A percentile compares a stretch with the other conserved stretches of the same genome.
Evolutionary conservation across 2,888 invertebrate species (phyloP).

Genomic region (Eilema caniola): DNA sequence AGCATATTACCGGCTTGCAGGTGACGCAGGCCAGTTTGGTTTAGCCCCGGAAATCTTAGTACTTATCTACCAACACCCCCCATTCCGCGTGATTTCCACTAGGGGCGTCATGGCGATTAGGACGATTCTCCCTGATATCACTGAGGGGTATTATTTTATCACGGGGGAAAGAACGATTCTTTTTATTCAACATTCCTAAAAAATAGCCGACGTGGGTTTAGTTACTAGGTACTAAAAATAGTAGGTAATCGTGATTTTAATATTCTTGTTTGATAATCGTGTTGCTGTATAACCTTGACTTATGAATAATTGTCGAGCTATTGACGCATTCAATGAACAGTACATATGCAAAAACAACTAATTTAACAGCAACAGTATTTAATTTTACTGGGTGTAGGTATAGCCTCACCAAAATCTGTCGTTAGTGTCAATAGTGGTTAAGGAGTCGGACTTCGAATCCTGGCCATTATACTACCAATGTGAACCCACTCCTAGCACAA

Average conservation of each 20-base stretch:
- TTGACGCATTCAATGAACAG: slow-evolving; percentile 8
- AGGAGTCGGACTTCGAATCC: no score
- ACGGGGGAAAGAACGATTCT: not conserved
- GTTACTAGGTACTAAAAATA: not conserved
- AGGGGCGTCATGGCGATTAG: no score
- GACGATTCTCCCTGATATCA: no score
- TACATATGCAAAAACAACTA: not conserved
- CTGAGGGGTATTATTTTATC: no score
- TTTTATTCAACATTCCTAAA: not conserved
- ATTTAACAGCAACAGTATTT: not conserved
- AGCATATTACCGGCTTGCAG: not conserved
- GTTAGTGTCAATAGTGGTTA: no score
- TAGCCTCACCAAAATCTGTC: not conserved
- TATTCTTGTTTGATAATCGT: not conserved
- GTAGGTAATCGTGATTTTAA: not conserved
- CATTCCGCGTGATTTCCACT: no score
- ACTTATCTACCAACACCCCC: no score
- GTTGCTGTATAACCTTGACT: not conserved
- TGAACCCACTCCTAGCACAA: no score
- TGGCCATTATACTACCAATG: no score
- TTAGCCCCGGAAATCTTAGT: no score
- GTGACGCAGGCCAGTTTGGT: no score
- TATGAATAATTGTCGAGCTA: not conserved
- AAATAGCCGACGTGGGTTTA: not conserved
- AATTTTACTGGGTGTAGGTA: not conserved